Base-by-base conservation (phyloP, 2,113 vertebrate genomes). In the Tragelaphus strepsiceros region DNA sequence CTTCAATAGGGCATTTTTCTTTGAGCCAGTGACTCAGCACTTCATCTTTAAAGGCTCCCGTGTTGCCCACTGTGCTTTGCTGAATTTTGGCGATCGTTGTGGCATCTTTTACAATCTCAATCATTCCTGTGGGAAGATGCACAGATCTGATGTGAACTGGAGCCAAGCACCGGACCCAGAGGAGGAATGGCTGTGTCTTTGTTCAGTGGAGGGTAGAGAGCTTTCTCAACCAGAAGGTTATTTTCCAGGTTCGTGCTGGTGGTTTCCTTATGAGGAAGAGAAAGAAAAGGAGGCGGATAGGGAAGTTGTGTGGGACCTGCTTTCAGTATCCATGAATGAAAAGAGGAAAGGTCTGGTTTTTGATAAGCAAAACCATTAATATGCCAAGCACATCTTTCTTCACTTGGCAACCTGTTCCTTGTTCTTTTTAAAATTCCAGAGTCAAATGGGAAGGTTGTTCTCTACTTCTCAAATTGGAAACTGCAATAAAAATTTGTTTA, bases 51-150 rank as follows among this genome's bases (percentile, higher is more conserved):
- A 99, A 99, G 0, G 99, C 99, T 0, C 99, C 99, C 0, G 99
- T 99, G 98, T 99, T 99, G 78, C 99, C 99, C 81, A 99, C 99
- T 2, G 99, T 99, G 56, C 99, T 99, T 98, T 99, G 99, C 19
- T 99, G 99, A 98, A 99, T 99, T 99, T 99, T 99, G 74, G 99
- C 99, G 67, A 99, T 99, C 32, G 99, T 99, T n/a, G 99, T 99
- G 94, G 99, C 99, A 17, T 99, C 99, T 98, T 99, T 99, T 58
- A 99, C 99, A 7, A 99, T 99, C 99, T 99, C 99, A 0, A 99
- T 99, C 99, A 99, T 99, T 93, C 99, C 99, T 99, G 59, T 6
- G 87, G 21, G 91, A 97, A 87, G 64, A 94, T 58, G 13, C 96
- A 96, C 53, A 91, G 58, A 54, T 80, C 81, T 83, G 64, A 51